A percentile compares a stretch with the other conserved stretches of the same genome.
Evolutionary conservation across 2,797 vertebrate species (phyloP).

Genomic region (Telmatherina bonti): DNA sequence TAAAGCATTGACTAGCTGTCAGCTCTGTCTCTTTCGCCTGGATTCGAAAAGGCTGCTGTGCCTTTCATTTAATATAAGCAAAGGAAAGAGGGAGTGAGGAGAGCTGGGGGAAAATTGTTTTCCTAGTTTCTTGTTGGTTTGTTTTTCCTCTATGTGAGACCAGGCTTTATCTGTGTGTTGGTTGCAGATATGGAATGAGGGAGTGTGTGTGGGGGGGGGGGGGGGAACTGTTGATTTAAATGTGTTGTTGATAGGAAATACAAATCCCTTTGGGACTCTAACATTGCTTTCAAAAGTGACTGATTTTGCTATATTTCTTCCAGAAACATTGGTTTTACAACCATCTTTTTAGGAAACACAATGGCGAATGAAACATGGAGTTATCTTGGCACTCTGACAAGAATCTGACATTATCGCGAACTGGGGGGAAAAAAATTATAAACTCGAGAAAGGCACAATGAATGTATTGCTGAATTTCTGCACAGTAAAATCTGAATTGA

Average conservation of each 20-base stretch:
- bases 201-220: no score
- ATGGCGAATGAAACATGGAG: neutral
- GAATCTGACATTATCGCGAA: conserved; percentile 16
- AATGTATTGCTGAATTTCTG: neutral
- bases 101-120: conserved; percentile 63
- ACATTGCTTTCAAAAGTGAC: conserved; percentile 25
- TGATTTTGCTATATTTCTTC: conserved; percentile 36
- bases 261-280: conserved; percentile 46
- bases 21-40: conserved; percentile 75
- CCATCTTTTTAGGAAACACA: conserved; percentile 15
- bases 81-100: conserved; percentile 56
- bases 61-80: conserved; percentile 80
- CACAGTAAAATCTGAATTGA: neutral
- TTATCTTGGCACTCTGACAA: conserved; percentile 8
- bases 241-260: conserved; percentile 63
- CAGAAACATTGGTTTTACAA: conserved; percentile 11
- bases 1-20: conserved; percentile 86
- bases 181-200: conserved; percentile 62
- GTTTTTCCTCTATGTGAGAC: conserved; percentile 73
- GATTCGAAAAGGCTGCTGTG: conserved; percentile 75
- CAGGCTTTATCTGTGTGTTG: conserved; percentile 64
- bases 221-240: conserved; percentile 62
- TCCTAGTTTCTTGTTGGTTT: conserved; percentile 71
- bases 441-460: neutral
- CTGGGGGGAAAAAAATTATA: neutral